Evolutionary conservation across 2,797 vertebrate species (phyloP).

Genomic region (Nothura maculosa): DNA sequence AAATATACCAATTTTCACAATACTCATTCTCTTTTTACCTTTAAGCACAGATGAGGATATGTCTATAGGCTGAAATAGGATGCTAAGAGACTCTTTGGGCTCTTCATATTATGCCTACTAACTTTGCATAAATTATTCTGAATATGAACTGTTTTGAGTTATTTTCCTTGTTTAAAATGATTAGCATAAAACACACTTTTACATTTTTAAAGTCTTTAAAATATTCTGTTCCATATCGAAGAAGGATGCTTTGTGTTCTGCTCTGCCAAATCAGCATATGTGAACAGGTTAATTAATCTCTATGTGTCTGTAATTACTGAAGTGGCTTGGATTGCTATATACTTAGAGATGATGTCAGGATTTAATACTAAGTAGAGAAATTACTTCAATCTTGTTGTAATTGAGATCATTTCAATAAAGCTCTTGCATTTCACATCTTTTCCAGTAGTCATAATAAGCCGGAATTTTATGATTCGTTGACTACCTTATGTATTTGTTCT

Average conservation of each 20-base stretch:
- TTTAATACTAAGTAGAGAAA: constrained; percentile 27
- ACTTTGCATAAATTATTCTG: background rate
- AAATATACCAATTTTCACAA: background rate
- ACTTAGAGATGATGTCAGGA: constrained; percentile 20
- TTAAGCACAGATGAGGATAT: background rate
- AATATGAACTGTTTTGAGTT: background rate
- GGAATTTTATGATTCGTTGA: constrained; percentile 7
- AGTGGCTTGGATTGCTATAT: constrained; percentile 31
- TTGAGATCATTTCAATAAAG: background rate
- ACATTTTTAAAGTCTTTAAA: background rate
- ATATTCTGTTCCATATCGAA: background rate
- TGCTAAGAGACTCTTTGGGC: background rate
- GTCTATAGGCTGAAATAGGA: background rate
- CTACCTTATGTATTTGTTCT: constrained; percentile 9
- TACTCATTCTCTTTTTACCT: background rate
- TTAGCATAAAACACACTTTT: background rate
- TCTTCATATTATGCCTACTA: background rate
- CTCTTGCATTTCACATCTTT: constrained; percentile 31
- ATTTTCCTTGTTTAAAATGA: background rate
- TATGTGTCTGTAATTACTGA: background rate
- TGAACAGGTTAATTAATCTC: constrained; percentile 18
- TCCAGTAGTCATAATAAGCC: background rate
- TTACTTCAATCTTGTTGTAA: background rate
- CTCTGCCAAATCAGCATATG: background rate
- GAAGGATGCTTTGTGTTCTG: background rate